These are phyloP conservation scores for Colostygia pectinataria DNA, from an alignment of 2,888 invertebrate genomes.

Conservation along the genomic window DNA sequence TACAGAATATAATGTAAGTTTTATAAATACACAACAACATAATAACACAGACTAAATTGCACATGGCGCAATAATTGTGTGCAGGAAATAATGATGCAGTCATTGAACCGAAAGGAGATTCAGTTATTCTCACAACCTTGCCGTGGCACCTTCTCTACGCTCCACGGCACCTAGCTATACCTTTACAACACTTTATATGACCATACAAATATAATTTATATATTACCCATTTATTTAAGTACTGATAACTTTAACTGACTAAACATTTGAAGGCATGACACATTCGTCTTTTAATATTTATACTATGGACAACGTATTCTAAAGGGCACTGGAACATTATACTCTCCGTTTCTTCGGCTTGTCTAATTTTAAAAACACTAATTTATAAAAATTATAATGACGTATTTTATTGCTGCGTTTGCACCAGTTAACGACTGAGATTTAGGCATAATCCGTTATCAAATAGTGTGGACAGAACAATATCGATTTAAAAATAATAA, in stretches of 20 bases:
- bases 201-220: constrained; percentile 39
- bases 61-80: constrained; percentile 77
- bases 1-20: constrained; percentile 74
- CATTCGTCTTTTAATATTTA: constrained; percentile 65
- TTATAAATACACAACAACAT: constrained; percentile 82
- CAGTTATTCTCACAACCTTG: constrained; percentile 75
- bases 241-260: constrained; percentile 79
- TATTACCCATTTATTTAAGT: constrained; percentile 75
- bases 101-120: constrained; percentile 80
- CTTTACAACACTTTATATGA: constrained; percentile 40
- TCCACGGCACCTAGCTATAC: constrained; percentile 46
- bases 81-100: constrained; percentile 78
- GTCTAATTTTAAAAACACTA: constrained; percentile 71
- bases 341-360: constrained; percentile 71
- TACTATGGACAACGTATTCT: constrained; percentile 79
- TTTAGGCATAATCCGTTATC: constrained; percentile 63
- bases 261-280: constrained; percentile 79
- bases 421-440: constrained; percentile 67
- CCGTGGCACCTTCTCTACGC: constrained; percentile 34
- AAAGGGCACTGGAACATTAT: constrained; percentile 81
- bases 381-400: constrained; percentile 73
- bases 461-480: constrained; percentile 72
- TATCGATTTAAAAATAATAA: constrained; percentile 67
- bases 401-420: constrained; percentile 74
- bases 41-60: constrained; percentile 83